A percentile compares a stretch with the other conserved stretches of the same genome.
These are phyloP conservation scores for Oncorhynchus kisutch DNA, from an alignment of 2,113 vertebrate genomes.

Conservation along the genomic window DNA sequence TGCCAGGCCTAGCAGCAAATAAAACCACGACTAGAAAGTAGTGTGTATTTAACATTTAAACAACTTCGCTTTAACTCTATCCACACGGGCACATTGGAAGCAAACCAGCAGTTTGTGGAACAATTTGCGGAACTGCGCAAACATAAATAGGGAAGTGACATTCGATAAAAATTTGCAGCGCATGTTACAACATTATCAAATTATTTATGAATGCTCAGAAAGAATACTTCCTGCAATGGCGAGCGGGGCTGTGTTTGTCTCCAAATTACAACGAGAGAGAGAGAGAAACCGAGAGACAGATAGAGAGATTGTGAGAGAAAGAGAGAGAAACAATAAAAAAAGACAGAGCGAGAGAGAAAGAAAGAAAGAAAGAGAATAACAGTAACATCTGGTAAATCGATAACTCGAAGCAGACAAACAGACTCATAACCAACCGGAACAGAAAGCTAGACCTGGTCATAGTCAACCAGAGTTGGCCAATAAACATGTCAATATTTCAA, in stretches of 20 bases:
- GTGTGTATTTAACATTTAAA: constrained; percentile 62
- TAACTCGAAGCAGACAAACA: constrained; percentile 5
- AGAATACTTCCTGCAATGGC: constrained; percentile 53
- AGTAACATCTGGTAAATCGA: constrained; percentile 17
- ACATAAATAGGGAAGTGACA: constrained; percentile 66
- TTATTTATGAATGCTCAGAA: constrained; percentile 71
- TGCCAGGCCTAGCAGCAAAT: constrained; percentile 64
- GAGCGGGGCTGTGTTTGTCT: constrained; percentile 16
- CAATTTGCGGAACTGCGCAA: constrained; percentile 68
- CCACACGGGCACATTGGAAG: constrained; percentile 45
- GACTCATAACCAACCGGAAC: too few species aligned
- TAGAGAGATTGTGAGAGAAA: too few species aligned
- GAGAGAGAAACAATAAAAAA: too few species aligned
- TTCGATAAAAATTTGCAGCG: constrained; percentile 45
- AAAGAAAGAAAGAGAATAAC: too few species aligned
- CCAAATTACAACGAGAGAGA: too few species aligned
- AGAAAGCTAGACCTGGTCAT: too few species aligned
- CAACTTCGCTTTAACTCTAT: constrained; percentile 64
- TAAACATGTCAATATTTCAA: too few species aligned
- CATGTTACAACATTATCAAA: constrained; percentile 52
- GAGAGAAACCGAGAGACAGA: too few species aligned
- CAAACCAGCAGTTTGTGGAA: constrained; percentile 19
- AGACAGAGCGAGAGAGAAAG: too few species aligned
- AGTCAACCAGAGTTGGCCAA: too few species aligned
- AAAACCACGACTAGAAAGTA: constrained; percentile 65